phyloP scores from a whole-genome alignment of 1,140 invertebrate species.

The Diorhabda elongata region DNA sequence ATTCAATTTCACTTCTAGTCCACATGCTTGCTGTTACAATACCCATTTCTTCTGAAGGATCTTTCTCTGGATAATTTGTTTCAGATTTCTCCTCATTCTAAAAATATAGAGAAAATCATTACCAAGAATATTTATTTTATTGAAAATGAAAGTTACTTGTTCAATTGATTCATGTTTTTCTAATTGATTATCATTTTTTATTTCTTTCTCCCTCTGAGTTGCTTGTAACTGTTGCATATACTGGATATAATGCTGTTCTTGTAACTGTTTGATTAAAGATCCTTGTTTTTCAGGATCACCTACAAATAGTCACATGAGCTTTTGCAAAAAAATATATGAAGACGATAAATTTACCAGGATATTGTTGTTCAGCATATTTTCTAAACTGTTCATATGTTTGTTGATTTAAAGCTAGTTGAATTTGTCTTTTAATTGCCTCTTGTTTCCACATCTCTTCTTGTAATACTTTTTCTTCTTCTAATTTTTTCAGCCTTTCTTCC shows the following conservation, averaged over 20 bases:
- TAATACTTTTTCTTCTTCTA: conserved; percentile 59
- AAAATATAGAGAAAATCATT: neutral
- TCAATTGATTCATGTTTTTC: conserved; percentile 37
- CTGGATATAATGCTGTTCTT: conserved; percentile 97
- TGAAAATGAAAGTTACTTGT: conserved; percentile 15
- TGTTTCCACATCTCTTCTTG: conserved; percentile 58
- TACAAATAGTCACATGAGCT: conserved; percentile 8
- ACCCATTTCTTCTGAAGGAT: conserved; percentile 12
- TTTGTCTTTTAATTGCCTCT: conserved; percentile 68
- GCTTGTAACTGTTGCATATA: conserved; percentile 86
- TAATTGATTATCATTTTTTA: conserved; percentile 43
- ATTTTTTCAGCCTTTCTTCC: conserved; percentile 54
- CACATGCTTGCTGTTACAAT: conserved; percentile 73
- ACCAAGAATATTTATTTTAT: neutral
- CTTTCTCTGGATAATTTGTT: conserved; percentile 24
- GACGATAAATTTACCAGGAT: conserved; percentile 62
- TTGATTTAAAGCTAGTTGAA: conserved; percentile 94
- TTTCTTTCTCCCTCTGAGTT: conserved; percentile 43
- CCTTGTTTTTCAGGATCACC: conserved; percentile 87
- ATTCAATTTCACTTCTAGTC: conserved; percentile 86
- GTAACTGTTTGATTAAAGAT: conserved; percentile 84
- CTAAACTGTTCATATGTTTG: conserved; percentile 94
- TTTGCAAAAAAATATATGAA: neutral
- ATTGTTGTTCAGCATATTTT: conserved; percentile 92
- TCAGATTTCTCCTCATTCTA: conserved; percentile 9